A percentile compares a stretch with the other conserved stretches of the same genome.
phyloP scores from a whole-genome alignment of 1,140 invertebrate genomes.

The Drosophila equinoxialis region DNA sequence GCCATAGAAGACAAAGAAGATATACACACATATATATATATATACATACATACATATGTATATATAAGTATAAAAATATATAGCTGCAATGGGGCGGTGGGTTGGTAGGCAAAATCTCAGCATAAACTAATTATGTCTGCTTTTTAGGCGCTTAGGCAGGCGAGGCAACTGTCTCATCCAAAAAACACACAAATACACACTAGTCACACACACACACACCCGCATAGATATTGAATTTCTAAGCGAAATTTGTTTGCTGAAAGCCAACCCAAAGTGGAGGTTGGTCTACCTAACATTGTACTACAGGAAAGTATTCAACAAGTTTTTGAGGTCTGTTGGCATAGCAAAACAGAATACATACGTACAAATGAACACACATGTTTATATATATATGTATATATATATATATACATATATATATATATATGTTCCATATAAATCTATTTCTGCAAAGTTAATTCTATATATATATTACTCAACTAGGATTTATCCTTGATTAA shows the following conservation, averaged over 20 bases:
- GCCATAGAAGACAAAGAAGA: slow-evolving; percentile 31
- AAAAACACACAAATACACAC: slow-evolving; percentile 29
- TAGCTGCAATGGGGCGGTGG: neutral
- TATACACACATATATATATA: no score
- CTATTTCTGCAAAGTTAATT: neutral
- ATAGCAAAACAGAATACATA: neutral
- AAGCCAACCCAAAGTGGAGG: neutral
- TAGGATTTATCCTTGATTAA: no score
- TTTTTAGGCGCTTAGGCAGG: slow-evolving; percentile 71
- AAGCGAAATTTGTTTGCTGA: slow-evolving; percentile 43
- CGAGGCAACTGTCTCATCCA: slow-evolving; percentile 33
- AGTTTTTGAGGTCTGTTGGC: slow-evolving; percentile 44
- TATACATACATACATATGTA: no score
- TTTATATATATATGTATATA: neutral
- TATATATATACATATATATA: neutral
- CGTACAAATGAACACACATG: neutral
- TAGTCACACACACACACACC: slow-evolving; percentile 10
- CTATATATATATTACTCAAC: neutral
- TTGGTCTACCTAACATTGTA: slow-evolving; percentile 1
- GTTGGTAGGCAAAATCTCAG: slow-evolving; percentile 47
- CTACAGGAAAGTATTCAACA: slow-evolving; percentile 52
- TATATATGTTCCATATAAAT: neutral
- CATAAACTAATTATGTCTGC: slow-evolving; percentile 75
- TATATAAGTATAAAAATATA: neutral
- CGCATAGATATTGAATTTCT: slow-evolving; percentile 67